These are phyloP conservation scores for Eubasilissa regina DNA, from an alignment of 1,140 invertebrate genomes.

Conservation along the genomic window DNA sequence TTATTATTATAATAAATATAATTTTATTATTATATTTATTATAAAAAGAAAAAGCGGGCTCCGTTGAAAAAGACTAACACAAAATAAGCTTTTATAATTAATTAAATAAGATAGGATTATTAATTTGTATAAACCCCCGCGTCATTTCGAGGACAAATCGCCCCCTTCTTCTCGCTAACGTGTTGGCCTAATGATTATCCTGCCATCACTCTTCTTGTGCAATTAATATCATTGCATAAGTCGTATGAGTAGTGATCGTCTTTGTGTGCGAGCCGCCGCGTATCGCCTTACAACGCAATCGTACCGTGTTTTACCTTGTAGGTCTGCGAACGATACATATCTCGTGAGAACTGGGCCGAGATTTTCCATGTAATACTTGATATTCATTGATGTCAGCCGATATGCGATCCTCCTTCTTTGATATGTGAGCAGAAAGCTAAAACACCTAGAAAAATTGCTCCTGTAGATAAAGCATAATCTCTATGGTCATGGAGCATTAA, in stretches of 20 bases:
- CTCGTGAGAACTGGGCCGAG: constrained; percentile 27
- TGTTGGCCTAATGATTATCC: constrained; percentile 4
- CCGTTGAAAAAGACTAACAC: too few species aligned
- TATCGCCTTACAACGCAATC: background rate
- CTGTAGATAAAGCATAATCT: too few species aligned
- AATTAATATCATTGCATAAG: constrained; percentile 36
- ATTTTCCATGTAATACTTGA: background rate
- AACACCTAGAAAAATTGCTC: too few species aligned
- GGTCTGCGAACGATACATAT: constrained; percentile 14
- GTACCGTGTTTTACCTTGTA: background rate
- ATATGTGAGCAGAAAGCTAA: too few species aligned
- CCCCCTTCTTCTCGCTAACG: background rate
- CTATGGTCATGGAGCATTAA: too few species aligned
- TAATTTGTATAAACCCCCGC: constrained; percentile 11
- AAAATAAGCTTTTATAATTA: too few species aligned
- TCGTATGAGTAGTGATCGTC: constrained; percentile 1
- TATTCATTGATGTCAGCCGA: too few species aligned
- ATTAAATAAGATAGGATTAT: too few species aligned
- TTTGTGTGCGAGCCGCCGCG: background rate
- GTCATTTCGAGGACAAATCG: constrained; percentile 1
- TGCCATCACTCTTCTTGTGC: constrained; percentile 14
- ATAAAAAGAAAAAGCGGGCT: too few species aligned
- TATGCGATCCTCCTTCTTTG: too few species aligned
- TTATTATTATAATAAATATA: too few species aligned
- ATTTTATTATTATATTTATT: too few species aligned